Evolutionary conservation across 2,113 vertebrate species (phyloP).

Genomic region (Pterocles orientalis): DNA sequence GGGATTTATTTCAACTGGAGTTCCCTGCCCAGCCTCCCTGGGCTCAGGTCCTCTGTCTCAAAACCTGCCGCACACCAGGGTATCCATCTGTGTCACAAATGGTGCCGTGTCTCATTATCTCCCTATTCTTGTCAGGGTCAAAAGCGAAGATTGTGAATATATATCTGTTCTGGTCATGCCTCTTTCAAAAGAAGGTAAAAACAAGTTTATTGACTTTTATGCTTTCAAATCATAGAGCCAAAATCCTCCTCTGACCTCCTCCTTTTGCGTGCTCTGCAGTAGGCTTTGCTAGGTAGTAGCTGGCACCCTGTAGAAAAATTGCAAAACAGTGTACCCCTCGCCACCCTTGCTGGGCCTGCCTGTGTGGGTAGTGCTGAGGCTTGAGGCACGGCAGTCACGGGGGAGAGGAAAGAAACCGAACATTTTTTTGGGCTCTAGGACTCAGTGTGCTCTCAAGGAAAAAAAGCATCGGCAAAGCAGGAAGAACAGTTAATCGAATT

Average conservation of each 20-base stretch:
- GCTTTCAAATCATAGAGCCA: not conserved
- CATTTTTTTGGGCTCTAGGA: not conserved
- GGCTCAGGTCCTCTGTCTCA: not conserved
- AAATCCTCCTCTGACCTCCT: not conserved
- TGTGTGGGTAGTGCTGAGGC: not conserved
- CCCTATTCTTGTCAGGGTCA: not conserved
- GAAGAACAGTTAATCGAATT: not conserved
- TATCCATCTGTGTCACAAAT: not conserved
- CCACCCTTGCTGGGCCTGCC: not conserved
- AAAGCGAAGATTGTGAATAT: not conserved
- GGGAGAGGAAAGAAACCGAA: not conserved
- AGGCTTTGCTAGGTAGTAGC: not conserved
- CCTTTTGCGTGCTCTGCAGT: rapidly evolving
- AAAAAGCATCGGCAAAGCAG: not conserved
- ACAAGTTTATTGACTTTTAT: not conserved
- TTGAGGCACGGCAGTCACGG: not conserved
- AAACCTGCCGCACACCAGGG: not conserved
- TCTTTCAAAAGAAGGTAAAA: not conserved
- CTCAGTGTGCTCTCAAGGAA: not conserved
- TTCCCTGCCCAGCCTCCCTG: not conserved
- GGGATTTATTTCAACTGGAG: not conserved
- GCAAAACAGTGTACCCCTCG: not conserved
- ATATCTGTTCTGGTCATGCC: not conserved
- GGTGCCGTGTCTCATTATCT: not conserved
- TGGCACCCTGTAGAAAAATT: not conserved